phyloP scores from a whole-genome alignment of 2,797 vertebrate genomes.

The Sitta carolinensis region DNA sequence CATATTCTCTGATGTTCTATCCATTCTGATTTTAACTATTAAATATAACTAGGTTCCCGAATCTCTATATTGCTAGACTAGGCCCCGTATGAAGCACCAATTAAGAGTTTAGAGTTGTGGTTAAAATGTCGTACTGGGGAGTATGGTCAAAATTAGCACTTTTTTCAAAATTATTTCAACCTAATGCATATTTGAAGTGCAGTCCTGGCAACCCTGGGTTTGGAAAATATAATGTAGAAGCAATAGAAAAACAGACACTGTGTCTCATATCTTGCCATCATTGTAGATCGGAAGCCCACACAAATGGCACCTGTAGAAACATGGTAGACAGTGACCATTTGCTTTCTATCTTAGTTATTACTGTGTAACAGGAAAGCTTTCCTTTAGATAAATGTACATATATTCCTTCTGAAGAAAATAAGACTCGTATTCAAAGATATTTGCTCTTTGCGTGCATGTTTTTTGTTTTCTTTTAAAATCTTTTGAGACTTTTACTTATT shows the following conservation, averaged over 20 bases:
- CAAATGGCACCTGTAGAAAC: not conserved
- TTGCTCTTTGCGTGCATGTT: not conserved
- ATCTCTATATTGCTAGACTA: not conserved
- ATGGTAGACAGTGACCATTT: not conserved
- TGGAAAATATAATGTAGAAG: not conserved
- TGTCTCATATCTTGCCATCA: not conserved
- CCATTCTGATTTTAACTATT: not conserved
- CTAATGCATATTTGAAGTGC: not conserved
- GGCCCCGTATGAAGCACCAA: not conserved
- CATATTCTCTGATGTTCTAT: not conserved
- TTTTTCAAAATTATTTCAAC: not conserved
- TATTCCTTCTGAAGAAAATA: not conserved
- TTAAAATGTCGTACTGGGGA: not conserved
- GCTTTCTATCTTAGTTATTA: not conserved
- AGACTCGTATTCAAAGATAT: not conserved
- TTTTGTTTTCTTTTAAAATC: not conserved
- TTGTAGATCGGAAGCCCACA: not conserved
- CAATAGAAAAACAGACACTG: not conserved
- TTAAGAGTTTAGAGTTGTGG: not conserved
- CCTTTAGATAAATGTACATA: not conserved
- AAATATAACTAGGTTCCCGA: not conserved
- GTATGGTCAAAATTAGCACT: not conserved
- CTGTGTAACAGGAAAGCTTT: not conserved
- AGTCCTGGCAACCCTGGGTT: not conserved
- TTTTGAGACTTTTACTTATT: constrained; percentile 1